Evolutionary conservation across 2,797 vertebrate species (phyloP).

Genomic region (Ceyx erithaca): DNA sequence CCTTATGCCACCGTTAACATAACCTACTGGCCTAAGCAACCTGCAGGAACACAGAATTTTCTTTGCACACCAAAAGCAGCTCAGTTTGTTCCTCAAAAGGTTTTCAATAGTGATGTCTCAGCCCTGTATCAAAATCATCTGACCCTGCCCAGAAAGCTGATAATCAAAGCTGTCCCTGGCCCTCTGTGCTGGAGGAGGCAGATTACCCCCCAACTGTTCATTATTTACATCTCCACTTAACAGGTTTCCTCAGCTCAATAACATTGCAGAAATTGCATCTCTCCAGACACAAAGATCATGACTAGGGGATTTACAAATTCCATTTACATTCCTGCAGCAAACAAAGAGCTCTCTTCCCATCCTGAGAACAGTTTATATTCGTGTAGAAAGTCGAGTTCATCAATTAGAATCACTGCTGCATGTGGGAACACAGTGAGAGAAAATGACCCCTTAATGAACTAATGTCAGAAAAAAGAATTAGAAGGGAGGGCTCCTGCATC

Average conservation of each 20-base stretch:
- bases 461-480: neutral
- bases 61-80: neutral
- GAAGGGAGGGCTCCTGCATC: neutral
- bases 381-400: neutral
- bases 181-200: neutral
- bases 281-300: neutral
- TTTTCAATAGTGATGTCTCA: neutral
- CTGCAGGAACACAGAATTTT: neutral
- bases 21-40: neutral
- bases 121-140: neutral
- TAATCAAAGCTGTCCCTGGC: neutral
- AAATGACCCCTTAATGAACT: neutral
- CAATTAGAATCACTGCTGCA: neutral
- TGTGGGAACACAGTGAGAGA: neutral
- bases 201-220: neutral
- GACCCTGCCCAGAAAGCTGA: neutral
- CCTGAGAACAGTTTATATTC: neutral
- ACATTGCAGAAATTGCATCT: neutral
- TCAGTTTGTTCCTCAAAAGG: neutral
- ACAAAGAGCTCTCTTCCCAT: neutral
- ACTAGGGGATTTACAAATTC: neutral
- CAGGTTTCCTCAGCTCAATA: neutral
- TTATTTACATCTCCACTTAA: neutral
- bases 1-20: rapidly evolving
- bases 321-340: neutral